A percentile compares a stretch with the other conserved stretches of the same genome.
phyloP scores from a whole-genome alignment of 2,113 vertebrate species.

The Callospermophilus lateralis region DNA sequence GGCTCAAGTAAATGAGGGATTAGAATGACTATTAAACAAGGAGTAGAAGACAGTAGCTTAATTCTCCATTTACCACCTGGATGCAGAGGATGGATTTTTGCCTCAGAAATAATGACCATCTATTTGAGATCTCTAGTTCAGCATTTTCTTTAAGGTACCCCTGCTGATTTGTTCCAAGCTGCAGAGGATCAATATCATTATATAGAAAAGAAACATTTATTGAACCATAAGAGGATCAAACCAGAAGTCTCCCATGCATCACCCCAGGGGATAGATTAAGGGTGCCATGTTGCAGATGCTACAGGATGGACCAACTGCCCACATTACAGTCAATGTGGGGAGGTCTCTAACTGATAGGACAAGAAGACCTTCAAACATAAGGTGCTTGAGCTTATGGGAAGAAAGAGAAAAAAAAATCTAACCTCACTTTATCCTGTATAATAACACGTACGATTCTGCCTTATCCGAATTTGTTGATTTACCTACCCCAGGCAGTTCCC shows the following conservation, averaged over 20 bases:
- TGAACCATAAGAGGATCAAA: background rate
- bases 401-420: background rate
- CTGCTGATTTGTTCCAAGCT: background rate
- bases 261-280: background rate
- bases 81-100: conserved; percentile 29
- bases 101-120: conserved; percentile 21
- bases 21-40: background rate
- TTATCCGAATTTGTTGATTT: background rate
- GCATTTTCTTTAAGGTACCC: background rate
- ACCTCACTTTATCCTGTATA: background rate
- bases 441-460: background rate
- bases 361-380: background rate
- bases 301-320: background rate
- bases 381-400: background rate
- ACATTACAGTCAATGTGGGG: background rate
- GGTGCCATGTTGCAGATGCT: background rate
- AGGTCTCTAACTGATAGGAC: background rate
- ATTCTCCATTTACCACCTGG: background rate
- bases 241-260: background rate
- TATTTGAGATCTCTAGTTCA: background rate
- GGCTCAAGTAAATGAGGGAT: background rate
- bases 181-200: background rate
- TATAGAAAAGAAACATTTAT: conserved; percentile 23
- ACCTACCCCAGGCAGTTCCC: background rate
- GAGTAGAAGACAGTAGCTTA: background rate